phyloP scores from a whole-genome alignment of 2,888 invertebrate species.

The Acleris holmiana region DNA sequence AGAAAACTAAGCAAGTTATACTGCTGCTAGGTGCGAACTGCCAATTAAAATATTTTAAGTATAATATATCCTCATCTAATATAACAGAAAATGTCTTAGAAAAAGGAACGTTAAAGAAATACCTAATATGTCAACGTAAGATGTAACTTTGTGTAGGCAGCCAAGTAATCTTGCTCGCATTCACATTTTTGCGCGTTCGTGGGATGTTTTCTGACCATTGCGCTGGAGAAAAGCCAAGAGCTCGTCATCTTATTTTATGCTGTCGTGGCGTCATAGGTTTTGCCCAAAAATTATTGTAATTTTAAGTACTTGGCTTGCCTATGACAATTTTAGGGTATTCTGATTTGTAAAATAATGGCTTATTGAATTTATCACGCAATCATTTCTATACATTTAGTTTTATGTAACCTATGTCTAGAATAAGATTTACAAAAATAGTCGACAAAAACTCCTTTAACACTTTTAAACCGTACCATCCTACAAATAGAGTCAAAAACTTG shows the following conservation, averaged over 20 bases:
- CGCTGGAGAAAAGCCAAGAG: conserved; percentile 30
- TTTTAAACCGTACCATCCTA: too few relatives aligned
- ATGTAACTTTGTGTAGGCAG: conserved; percentile 19
- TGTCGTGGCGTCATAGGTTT: conserved; percentile 12
- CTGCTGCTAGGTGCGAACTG: too few relatives aligned
- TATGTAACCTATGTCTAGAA: too few relatives aligned
- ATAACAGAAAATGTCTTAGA: not conserved
- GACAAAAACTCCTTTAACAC: too few relatives aligned
- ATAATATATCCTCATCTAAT: too few relatives aligned
- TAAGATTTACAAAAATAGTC: too few relatives aligned
- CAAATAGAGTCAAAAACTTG: too few relatives aligned
- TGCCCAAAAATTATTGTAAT: conserved; percentile 24
- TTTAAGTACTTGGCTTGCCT: not conserved
- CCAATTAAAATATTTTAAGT: too few relatives aligned
- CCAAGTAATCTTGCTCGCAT: conserved; percentile 36
- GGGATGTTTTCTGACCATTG: conserved; percentile 31
- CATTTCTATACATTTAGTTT: too few relatives aligned
- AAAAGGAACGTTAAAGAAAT: not conserved
- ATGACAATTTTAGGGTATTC: not conserved
- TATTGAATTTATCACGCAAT: too few relatives aligned
- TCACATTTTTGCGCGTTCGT: conserved; percentile 31
- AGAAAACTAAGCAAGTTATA: too few relatives aligned
- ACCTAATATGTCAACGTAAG: conserved; percentile 15
- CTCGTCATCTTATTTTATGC: conserved; percentile 35
- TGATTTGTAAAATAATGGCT: too few relatives aligned